A percentile compares a stretch with the other conserved stretches of the same genome.
phyloP scores from a whole-genome alignment of 2,888 invertebrate genomes.

The Clepsis dumicolana region DNA sequence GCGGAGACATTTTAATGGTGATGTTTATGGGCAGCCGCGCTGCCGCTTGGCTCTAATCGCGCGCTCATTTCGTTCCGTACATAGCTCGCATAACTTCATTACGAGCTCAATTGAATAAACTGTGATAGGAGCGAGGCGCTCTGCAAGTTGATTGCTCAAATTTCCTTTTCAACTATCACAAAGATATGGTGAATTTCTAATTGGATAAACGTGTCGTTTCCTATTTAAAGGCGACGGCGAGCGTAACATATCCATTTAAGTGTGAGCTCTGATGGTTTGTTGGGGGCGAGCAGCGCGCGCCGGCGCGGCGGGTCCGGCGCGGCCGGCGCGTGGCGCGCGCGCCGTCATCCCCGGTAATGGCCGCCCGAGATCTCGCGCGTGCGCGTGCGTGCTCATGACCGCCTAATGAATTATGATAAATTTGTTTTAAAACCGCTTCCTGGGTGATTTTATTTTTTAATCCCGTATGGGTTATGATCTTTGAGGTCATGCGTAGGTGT shows the following conservation, averaged over 20 bases:
- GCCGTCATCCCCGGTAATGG: slow-evolving; percentile 83
- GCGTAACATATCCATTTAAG: slow-evolving; percentile 73
- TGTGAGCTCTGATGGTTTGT: slow-evolving; percentile 64
- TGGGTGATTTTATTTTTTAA: slow-evolving; percentile 71
- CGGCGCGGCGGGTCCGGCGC: slow-evolving; percentile 50
- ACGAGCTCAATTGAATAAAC: slow-evolving; percentile 86
- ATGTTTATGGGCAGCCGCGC: slow-evolving; percentile 29
- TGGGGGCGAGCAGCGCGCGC: slow-evolving; percentile 51
- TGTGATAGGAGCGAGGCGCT: slow-evolving; percentile 84
- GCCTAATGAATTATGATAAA: slow-evolving; percentile 77
- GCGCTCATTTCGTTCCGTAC: slow-evolving; percentile 61
- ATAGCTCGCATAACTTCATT: slow-evolving; percentile 84
- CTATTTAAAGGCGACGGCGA: slow-evolving; percentile 85
- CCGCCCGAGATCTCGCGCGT: slow-evolving; percentile 62
- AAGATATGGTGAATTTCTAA: slow-evolving; percentile 87
- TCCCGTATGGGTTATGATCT: slow-evolving; percentile 45
- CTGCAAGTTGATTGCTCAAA: slow-evolving; percentile 86
- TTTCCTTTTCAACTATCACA: slow-evolving; percentile 86
- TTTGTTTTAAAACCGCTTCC: slow-evolving; percentile 71
- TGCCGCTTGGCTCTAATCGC: slow-evolving; percentile 51
- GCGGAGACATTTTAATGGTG: slow-evolving; percentile 28
- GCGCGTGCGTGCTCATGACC: slow-evolving; percentile 73
- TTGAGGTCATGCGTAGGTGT: slow-evolving; percentile 34
- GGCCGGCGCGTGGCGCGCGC: slow-evolving; percentile 60
- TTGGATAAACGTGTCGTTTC: slow-evolving; percentile 87